Evolutionary conservation across 2,797 vertebrate species (phyloP).

Genomic region (Pteronotus mesoamericanus): DNA sequence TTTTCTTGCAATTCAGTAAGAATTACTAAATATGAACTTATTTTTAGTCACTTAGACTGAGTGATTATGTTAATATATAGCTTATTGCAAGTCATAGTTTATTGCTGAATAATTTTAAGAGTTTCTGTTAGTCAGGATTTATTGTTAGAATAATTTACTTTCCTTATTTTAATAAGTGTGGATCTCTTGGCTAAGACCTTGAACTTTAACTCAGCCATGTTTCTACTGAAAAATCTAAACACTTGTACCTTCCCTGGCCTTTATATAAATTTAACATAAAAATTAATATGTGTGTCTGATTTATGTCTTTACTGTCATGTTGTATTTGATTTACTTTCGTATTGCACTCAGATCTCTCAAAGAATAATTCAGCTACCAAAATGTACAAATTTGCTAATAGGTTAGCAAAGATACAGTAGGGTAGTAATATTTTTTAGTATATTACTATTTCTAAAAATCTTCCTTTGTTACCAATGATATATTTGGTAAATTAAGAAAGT

Average conservation of each 20-base stretch:
- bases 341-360: not conserved
- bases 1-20: not conserved
- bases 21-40: constrained; percentile 26
- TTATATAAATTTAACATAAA: constrained; percentile 40
- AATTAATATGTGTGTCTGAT: not conserved
- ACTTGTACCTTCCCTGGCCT: constrained; percentile 65
- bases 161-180: not conserved
- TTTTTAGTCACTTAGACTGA: constrained; percentile 6
- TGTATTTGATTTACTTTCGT: not conserved
- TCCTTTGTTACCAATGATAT: not conserved
- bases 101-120: constrained; percentile 10
- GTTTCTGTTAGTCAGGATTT: constrained; percentile 57
- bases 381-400: not conserved
- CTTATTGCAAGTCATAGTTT: constrained; percentile 10
- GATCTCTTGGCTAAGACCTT: constrained; percentile 54
- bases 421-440: not conserved
- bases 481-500: constrained; percentile 39
- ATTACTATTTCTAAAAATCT: constrained; percentile 25
- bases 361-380: not conserved
- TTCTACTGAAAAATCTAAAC: constrained; percentile 49
- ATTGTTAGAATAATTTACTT: constrained; percentile 23
- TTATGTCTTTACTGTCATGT: not conserved
- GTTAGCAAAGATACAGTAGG: not conserved
- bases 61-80: not conserved
- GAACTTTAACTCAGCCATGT: constrained; percentile 29